phyloP scores from a whole-genome alignment of 2,888 invertebrate genomes.

The Chrysolina oricalcia region DNA sequence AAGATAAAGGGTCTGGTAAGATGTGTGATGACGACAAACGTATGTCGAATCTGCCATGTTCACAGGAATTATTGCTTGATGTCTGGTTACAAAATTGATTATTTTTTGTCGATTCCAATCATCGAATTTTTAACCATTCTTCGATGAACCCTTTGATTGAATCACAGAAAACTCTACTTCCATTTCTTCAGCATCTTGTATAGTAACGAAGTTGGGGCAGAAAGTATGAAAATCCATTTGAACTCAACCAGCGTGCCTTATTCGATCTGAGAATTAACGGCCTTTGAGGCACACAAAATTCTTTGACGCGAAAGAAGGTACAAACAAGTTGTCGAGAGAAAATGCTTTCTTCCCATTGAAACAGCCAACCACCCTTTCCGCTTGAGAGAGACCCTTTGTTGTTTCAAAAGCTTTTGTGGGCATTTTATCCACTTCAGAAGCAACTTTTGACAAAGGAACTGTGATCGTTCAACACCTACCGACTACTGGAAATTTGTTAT shows the following conservation, averaged over 20 bases:
- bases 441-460: neutral
- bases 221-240: neutral
- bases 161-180: no score
- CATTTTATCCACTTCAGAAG: neutral
- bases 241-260: neutral
- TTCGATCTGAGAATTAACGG: neutral
- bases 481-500: neutral
- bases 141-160: no score
- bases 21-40: no score
- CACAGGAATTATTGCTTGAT: no score
- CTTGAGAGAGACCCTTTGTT: neutral
- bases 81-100: no score
- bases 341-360: neutral
- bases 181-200: no score
- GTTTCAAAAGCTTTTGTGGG: neutral
- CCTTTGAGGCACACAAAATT: neutral
- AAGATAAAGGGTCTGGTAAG: no score
- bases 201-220: no score
- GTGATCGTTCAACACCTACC: neutral
- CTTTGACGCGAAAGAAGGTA: neutral
- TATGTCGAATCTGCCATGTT: no score
- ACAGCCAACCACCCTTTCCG: neutral
- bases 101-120: no score
- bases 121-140: no score
- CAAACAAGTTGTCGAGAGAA: neutral